phyloP scores from a whole-genome alignment of 2,113 vertebrate genomes.

The Mastomys natalensis region DNA sequence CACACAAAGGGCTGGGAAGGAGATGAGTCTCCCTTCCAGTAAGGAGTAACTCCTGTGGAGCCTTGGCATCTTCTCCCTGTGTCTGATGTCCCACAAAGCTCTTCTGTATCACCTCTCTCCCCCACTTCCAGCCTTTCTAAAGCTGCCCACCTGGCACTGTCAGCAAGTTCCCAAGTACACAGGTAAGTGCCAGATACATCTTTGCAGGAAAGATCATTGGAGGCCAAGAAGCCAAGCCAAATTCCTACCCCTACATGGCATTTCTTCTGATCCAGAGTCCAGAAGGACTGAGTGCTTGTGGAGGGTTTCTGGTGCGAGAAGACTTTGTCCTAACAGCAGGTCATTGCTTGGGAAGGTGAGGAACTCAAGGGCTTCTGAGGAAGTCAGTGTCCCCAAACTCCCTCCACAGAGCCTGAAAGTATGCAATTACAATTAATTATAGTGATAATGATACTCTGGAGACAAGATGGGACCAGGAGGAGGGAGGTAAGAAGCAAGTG shows the following conservation, averaged over 20 bases:
- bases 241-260: slow-evolving; percentile 78
- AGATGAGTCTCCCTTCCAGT: background rate
- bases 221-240: slow-evolving; percentile 65
- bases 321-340: slow-evolving; percentile 79
- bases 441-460: rapidly evolving
- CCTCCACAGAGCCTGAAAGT: background rate
- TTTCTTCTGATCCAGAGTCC: background rate
- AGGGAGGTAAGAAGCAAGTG: background rate
- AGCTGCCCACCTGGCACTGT: background rate
- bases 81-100: background rate
- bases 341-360: slow-evolving; percentile 75
- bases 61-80: background rate
- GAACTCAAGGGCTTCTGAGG: background rate
- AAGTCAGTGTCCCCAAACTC: rapidly evolving
- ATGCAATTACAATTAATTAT: background rate
- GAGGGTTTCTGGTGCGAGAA: slow-evolving; percentile 75
- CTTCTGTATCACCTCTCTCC: background rate
- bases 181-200: background rate
- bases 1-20: background rate
- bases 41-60: background rate
- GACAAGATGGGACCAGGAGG: background rate
- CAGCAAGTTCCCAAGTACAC: background rate
- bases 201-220: slow-evolving; percentile 76
- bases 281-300: rapidly evolving
- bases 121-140: background rate